Evolutionary conservation across 2,797 vertebrate species (phyloP).

Genomic region (Parauchenoglanis punctatus): DNA sequence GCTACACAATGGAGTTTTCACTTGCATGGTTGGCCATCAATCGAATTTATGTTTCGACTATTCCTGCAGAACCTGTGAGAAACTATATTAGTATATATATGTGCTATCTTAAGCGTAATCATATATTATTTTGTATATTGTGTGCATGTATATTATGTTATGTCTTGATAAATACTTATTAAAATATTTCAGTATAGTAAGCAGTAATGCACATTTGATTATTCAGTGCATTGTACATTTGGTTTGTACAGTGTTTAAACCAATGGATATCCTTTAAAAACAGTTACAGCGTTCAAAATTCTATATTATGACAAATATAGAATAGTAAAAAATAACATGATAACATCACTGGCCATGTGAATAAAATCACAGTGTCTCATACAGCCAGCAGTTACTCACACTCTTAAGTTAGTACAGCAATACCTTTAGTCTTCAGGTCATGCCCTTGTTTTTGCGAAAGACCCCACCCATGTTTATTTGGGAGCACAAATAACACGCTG

Average conservation of each 20-base stretch:
- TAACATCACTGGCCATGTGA: not conserved
- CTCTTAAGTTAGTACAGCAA: slow-evolving; percentile 8
- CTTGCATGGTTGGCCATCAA: not conserved
- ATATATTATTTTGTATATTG: not conserved
- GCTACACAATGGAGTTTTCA: not conserved
- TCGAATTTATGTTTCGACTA: not conserved
- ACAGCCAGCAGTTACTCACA: slow-evolving; percentile 13
- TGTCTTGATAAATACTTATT: not conserved
- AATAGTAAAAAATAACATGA: not conserved
- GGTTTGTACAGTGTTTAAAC: not conserved
- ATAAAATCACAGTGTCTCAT: not conserved
- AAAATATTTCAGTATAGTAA: not conserved
- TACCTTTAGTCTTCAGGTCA: not conserved
- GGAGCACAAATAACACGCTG: slow-evolving; percentile 49
- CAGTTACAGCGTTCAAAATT: not conserved
- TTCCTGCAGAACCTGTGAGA: not conserved
- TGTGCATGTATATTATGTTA: not conserved
- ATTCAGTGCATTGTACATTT: not conserved
- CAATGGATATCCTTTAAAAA: not conserved
- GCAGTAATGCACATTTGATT: not conserved
- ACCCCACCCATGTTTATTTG: slow-evolving; percentile 57
- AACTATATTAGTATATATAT: not conserved
- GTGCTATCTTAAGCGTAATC: not conserved
- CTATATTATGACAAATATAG: not conserved
- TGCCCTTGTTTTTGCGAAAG: slow-evolving; percentile 30